phyloP scores from a whole-genome alignment of 23 tunicate genomes.

The Ciona savignyi region DNA sequence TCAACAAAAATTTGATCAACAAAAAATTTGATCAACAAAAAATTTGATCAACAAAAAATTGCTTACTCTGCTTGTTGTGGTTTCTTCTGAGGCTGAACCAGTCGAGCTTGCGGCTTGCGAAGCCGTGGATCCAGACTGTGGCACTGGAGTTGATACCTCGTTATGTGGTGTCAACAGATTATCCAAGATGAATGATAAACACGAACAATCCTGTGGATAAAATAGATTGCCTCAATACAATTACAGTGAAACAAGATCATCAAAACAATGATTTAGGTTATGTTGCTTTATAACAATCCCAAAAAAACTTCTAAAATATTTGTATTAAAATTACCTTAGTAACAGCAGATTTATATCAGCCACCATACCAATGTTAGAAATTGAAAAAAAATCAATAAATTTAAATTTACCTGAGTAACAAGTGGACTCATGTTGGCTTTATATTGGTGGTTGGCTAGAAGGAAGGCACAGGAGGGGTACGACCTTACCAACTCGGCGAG shows the following conservation, averaged over 20 bases:
- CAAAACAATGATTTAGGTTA: no score
- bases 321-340: no score
- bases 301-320: no score
- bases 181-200: constrained; percentile 67
- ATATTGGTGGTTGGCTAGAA: constrained; percentile 65
- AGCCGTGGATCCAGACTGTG: not conserved
- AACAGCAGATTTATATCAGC: no score
- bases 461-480: constrained; percentile 75
- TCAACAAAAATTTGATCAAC: no score
- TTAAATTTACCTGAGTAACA: constrained; percentile 36
- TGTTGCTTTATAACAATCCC: no score
- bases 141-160: not conserved
- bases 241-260: no score
- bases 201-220: constrained; percentile 55
- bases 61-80: not conserved
- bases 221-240: no score
- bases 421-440: constrained; percentile 36
- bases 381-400: no score
- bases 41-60: no score
- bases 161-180: constrained; percentile 38
- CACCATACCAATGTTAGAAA: no score
- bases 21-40: no score
- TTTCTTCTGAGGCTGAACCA: not conserved
- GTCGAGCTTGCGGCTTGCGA: constrained; percentile 2
- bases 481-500: constrained; percentile 86